Percentiles rank a stretch among this genome's conserved stretches.
phyloP scores from a whole-genome alignment of 2,888 invertebrate genomes.

The Calameuta pallipes region DNA sequence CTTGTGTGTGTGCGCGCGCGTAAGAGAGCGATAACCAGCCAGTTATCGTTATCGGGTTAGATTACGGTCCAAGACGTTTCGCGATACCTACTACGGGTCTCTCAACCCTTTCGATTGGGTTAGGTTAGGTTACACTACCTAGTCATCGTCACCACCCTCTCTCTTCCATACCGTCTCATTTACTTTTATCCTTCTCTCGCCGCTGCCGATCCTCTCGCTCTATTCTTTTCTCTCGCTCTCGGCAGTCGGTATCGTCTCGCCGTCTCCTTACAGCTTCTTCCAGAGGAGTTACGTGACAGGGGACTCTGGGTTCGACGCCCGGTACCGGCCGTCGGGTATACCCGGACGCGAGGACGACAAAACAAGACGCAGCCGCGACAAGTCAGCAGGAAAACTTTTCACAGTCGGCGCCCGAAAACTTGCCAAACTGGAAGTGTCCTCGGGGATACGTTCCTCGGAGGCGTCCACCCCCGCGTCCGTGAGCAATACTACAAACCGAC shows the following conservation, averaged over 20 bases:
- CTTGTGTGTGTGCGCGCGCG: not conserved
- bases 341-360: constrained; percentile 34
- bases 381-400: constrained; percentile 60
- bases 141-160: not conserved
- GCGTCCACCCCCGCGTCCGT: constrained; percentile 8
- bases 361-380: constrained; percentile 48
- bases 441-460: constrained; percentile 6
- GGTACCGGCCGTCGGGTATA: constrained; percentile 27
- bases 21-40: constrained; percentile 19
- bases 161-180: not conserved
- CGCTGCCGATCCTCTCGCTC: not conserved
- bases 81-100: constrained; percentile 18
- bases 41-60: constrained; percentile 44
- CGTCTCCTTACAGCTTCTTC: not conserved
- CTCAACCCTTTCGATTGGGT: not conserved
- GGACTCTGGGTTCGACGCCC: constrained; percentile 40
- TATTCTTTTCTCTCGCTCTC: not conserved
- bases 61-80: constrained; percentile 40
- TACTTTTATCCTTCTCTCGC: not conserved
- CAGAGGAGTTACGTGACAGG: constrained; percentile 46
- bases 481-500: constrained; percentile 42
- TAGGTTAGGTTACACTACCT: not conserved
- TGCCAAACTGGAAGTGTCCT: constrained; percentile 50
- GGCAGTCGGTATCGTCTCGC: constrained; percentile 8
- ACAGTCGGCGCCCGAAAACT: constrained; percentile 53